phyloP scores from a whole-genome alignment of 2,113 vertebrate genomes.

The Forbesichthys agassizii region DNA sequence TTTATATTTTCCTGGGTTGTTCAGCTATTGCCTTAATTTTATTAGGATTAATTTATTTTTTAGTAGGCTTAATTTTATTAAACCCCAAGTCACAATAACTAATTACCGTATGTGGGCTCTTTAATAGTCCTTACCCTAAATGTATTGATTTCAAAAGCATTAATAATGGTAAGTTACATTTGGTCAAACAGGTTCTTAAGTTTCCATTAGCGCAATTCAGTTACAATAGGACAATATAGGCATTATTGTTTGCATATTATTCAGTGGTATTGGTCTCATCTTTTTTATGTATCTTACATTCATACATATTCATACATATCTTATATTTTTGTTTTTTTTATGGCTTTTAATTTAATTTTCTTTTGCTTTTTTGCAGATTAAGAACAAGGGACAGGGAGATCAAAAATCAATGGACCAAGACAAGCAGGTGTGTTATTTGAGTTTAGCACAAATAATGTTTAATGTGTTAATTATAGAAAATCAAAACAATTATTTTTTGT shows the following conservation, averaged over 20 bases:
- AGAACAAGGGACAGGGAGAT: conserved; percentile 78
- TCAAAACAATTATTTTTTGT: no score
- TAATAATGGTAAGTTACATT: no score
- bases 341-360: conserved; percentile 25
- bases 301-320: not conserved
- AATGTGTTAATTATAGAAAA: not conserved
- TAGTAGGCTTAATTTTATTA: no score
- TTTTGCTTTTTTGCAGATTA: conserved; percentile 77
- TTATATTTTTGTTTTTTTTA: not conserved
- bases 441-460: not conserved
- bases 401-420: conserved; percentile 83
- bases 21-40: no score
- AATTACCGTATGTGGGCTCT: no score
- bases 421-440: conserved; percentile 65
- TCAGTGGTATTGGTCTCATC: not conserved
- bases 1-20: not conserved
- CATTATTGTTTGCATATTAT: not conserved
- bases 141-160: no score
- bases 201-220: not conserved
- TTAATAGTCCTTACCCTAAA: no score
- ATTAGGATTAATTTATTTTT: no score
- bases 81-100: no score
- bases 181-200: not conserved
- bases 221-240: not conserved
- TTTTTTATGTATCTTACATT: not conserved